Evolutionary conservation across 2,797 vertebrate genomes (phyloP).

Genomic region (Austrolebias charrua): DNA sequence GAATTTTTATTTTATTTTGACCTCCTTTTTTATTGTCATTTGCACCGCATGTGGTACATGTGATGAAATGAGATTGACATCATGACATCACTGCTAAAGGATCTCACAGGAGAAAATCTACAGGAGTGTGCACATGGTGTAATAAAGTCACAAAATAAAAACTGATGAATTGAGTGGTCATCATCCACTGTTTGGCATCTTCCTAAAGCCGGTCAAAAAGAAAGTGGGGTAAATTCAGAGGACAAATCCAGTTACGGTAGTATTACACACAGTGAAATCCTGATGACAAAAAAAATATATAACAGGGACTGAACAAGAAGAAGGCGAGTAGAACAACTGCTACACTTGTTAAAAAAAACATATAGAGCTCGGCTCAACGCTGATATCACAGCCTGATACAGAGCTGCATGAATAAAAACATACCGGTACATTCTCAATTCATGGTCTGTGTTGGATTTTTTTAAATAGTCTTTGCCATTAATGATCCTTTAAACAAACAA

Average conservation of each 20-base stretch:
- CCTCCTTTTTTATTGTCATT: no score
- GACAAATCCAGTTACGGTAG: conserved; percentile 62
- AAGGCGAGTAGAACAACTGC: conserved; percentile 23
- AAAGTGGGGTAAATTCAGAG: conserved; percentile 70
- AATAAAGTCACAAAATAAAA: background rate
- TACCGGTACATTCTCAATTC: no score
- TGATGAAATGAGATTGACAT: no score
- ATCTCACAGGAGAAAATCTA: no score
- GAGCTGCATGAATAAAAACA: conserved; percentile 26
- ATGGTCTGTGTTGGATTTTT: conserved; percentile 17
- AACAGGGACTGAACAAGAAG: no score
- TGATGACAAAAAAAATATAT: no score
- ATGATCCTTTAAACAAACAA: conserved; percentile 39
- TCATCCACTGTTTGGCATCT: conserved; percentile 15
- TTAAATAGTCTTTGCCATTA: conserved; percentile 35
- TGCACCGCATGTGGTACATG: no score
- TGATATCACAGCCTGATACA: conserved; percentile 36
- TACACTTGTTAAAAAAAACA: conserved; percentile 33
- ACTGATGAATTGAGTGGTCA: background rate
- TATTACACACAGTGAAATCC: no score
- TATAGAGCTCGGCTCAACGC: conserved; percentile 36
- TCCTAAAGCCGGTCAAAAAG: conserved; percentile 33
- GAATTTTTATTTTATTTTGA: no score
- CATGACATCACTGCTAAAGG: no score
- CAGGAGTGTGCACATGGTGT: no score